Conservation (phyloP, 2,113 vertebrate species). For the Phyllostomus discolor region DNA sequence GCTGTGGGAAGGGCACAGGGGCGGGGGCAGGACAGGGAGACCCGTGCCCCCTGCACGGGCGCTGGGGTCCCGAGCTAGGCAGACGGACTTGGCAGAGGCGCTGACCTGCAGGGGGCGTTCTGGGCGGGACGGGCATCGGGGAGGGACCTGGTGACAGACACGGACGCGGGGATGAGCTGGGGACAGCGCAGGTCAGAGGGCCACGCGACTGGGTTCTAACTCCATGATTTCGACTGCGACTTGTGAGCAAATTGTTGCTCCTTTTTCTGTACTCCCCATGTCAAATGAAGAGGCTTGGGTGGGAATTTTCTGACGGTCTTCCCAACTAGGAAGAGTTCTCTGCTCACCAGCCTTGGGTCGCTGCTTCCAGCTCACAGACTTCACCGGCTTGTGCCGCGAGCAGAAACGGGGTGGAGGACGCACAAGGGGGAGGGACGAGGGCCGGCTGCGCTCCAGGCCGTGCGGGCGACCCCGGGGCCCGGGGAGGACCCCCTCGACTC, state of each 20-base stretch:
- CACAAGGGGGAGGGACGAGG: neutral
- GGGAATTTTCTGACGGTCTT: neutral
- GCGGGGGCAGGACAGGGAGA: neutral
- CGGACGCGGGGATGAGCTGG: too few species aligned
- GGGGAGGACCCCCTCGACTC: too few species aligned
- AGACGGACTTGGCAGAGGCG: neutral
- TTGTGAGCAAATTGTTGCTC: neutral
- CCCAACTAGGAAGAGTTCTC: neutral
- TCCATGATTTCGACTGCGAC: neutral
- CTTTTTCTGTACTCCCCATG: neutral
- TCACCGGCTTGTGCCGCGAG: neutral
- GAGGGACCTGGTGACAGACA: too few species aligned
- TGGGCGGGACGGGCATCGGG: neutral
- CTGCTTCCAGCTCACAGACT: neutral
- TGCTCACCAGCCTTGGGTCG: neutral
- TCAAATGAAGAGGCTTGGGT: neutral
- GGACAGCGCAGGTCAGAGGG: neutral
- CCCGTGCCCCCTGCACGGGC: neutral
- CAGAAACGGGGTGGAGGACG: neutral
- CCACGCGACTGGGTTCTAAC: neutral
- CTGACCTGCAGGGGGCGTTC: neutral
- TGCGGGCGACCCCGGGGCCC: too few species aligned
- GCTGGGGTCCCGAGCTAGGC: neutral
- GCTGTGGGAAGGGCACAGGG: neutral
- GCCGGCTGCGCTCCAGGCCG: too few species aligned